These are phyloP conservation scores for Zhuqinia jingwanae DNA, from an alignment of 2,888 invertebrate species.

Conservation along the genomic window DNA sequence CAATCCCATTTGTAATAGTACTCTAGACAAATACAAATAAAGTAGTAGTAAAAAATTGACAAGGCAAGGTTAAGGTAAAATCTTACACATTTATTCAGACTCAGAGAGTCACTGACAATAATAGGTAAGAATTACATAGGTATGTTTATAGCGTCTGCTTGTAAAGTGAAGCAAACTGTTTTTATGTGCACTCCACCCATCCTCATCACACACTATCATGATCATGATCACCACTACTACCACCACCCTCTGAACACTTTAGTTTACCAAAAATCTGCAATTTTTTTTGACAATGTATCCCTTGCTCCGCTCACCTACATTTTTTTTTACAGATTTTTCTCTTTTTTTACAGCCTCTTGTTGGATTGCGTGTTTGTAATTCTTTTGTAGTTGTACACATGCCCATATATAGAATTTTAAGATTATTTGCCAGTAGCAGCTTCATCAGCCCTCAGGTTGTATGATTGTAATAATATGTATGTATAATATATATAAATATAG, in stretches of 20 bases:
- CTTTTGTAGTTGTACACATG: not conserved
- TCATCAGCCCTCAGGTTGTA: no score
- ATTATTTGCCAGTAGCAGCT: not conserved
- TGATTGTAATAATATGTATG: no score
- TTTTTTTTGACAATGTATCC: not conserved
- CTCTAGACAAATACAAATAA: not conserved
- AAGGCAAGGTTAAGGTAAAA: slow-evolving; percentile 34
- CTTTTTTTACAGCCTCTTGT: no score
- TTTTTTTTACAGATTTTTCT: slow-evolving; percentile 14
- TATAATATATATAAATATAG: no score
- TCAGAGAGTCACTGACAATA: not conserved
- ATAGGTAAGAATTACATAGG: no score
- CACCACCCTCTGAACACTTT: not conserved
- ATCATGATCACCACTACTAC: slow-evolving; percentile 19
- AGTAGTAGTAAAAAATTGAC: not conserved
- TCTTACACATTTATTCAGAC: not conserved
- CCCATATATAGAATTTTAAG: slow-evolving; percentile 27
- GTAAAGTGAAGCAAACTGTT: slow-evolving; percentile 8
- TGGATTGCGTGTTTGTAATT: not conserved
- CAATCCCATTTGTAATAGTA: not conserved
- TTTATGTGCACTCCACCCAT: slow-evolving; percentile 40
- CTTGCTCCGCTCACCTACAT: slow-evolving; percentile 45
- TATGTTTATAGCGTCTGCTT: not conserved
- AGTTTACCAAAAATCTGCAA: not conserved
- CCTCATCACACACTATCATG: not conserved